Base-by-base conservation (phyloP, 2,888 invertebrate species). In the Drosophila niveifrons region DNA sequence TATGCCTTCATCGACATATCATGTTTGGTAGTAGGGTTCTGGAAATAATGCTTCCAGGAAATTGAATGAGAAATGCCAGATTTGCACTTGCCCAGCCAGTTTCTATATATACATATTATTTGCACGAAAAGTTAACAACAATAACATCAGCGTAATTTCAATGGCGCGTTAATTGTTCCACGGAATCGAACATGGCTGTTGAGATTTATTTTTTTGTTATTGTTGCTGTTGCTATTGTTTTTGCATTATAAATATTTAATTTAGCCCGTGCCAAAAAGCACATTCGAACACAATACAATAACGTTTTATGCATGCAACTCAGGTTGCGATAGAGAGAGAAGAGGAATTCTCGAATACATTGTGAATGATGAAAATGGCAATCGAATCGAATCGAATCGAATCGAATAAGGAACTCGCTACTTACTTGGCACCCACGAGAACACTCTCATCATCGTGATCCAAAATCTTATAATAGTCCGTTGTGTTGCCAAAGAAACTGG, bases 371-470 rank as follows among this genome's bases (percentile, higher is more conserved):
- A 10, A 63, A 68, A 68, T 39, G 63, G 63, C 62, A 39, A 64
- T 50, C 55, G 41, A 50, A 28, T 31, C 46, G 53, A 36, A 51
- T 17, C 18, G 18, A 18, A 18, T 10, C 17, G 7, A 23, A 28
- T 41, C 51, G 23, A 15, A 56, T 34, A 61, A 47, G 67, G 48
- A 34, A 48, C 36, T 47, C 43, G n/a, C 47, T 67, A 90, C 93
- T 94, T 94, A 97, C 97, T 96, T 96, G 90, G 97, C 98, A 86
- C 98, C 98, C 87, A 98, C 95, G 90, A 98, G 94, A 90, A 98
- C 94, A 69, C 96, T 96, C 91, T 95, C 95, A 88, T 96, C 95
- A 93, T 98, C 96, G 92, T 96, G 95, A 93, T 97, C 96, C 93
- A 98, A 94, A 90, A 98, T 94, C 92, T 96, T 96, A 94, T 98